These are phyloP conservation scores for Acanthopagrus latus DNA, from an alignment of 2,797 vertebrate species.

Conservation along the genomic window DNA sequence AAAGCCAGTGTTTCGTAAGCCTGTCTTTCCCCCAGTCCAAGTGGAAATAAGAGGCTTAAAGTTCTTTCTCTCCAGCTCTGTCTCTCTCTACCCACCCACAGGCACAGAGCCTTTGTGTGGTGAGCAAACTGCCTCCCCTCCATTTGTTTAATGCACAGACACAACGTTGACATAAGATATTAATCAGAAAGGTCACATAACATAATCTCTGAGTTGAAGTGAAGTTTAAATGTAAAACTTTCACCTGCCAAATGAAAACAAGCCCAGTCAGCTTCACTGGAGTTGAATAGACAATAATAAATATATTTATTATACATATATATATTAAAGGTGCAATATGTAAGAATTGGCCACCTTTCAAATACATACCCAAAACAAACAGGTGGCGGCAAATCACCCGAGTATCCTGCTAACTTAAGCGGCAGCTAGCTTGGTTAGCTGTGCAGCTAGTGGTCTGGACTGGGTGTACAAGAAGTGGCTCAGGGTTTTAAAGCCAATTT, in stretches of 20 bases:
- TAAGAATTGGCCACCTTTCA: too few species aligned
- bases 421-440: too few species aligned
- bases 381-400: too few species aligned
- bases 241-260: not conserved
- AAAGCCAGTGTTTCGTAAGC: slow-evolving; percentile 70
- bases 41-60: slow-evolving; percentile 83
- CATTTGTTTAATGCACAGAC: not conserved
- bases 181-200: not conserved
- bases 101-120: slow-evolving; percentile 21
- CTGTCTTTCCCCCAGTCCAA: slow-evolving; percentile 67
- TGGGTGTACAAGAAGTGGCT: too few species aligned
- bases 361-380: too few species aligned
- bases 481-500: too few species aligned
- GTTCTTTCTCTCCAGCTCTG: slow-evolving; percentile 68
- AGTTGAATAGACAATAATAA: too few species aligned
- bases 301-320: too few species aligned
- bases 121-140: not conserved
- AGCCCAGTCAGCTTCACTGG: not conserved
- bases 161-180: not conserved
- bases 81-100: slow-evolving; percentile 31
- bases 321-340: too few species aligned
- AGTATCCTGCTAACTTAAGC: too few species aligned
- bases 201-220: not conserved
- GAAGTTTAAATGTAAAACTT: not conserved
- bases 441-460: too few species aligned